Evolutionary conservation across 2,888 invertebrate species (phyloP).

Genomic region (Ennomos fuscantarius): DNA sequence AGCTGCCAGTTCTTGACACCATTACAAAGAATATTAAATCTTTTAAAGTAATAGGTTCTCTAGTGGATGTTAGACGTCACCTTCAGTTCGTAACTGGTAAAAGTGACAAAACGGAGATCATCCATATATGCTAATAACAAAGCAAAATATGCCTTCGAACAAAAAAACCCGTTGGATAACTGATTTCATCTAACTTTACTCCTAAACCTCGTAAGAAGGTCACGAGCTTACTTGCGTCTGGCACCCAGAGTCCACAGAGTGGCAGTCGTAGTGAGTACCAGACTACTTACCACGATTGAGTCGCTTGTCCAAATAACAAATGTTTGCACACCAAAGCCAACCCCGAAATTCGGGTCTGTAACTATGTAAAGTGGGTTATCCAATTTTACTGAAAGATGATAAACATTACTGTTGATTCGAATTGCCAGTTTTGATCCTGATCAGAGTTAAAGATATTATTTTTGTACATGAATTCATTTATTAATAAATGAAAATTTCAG

Average conservation of each 20-base stretch:
- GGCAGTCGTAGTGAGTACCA: conserved; percentile 44
- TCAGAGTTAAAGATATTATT: neutral
- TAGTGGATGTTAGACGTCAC: neutral
- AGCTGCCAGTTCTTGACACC: conserved; percentile 26
- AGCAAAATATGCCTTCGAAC: too few relatives aligned
- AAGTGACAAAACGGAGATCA: too few relatives aligned
- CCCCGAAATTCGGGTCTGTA: conserved; percentile 36
- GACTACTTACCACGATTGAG: conserved; percentile 58
- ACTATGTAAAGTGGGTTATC: conserved; percentile 53
- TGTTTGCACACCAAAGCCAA: conserved; percentile 46
- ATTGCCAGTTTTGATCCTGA: neutral
- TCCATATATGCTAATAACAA: too few relatives aligned
- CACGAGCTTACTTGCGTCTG: neutral
- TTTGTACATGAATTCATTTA: neutral
- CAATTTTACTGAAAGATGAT: conserved; percentile 30
- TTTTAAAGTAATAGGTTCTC: neutral
- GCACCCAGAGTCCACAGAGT: neutral
- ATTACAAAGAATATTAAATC: conserved; percentile 21
- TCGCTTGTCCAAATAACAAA: conserved; percentile 44
- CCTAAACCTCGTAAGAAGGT: too few relatives aligned
- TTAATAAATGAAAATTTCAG: neutral
- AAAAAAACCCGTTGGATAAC: too few relatives aligned
- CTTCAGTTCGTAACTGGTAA: too few relatives aligned
- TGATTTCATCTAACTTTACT: too few relatives aligned
- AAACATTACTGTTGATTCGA: conserved; percentile 15